Evolutionary conservation across 2,113 vertebrate species (phyloP).

Genomic region (Isurus oxyrinchus): DNA sequence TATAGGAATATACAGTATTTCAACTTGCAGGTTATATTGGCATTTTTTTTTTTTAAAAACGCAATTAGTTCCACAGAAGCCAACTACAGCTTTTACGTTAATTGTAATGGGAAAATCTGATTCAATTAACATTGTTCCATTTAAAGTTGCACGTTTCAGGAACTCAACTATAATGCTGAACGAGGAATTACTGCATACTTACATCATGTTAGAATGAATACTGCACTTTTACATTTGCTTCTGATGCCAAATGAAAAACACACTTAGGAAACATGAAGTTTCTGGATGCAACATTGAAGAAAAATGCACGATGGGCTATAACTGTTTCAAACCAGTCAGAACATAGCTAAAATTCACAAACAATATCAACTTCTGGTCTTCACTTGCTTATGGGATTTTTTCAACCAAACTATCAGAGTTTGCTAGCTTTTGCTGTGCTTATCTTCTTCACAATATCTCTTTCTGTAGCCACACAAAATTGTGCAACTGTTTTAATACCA

Average conservation of each 20-base stretch:
- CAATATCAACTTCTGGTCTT: neutral
- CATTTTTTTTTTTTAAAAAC: no score
- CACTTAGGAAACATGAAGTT: neutral
- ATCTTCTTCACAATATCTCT: neutral
- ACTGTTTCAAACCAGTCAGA: neutral
- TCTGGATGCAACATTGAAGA: neutral
- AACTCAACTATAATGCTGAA: no score
- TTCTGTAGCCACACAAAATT: neutral
- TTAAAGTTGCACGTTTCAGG: no score
- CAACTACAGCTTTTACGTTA: no score
- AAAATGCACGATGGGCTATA: neutral
- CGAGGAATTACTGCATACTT: neutral
- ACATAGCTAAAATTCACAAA: neutral
- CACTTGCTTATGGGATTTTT: neutral
- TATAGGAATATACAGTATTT: no score
- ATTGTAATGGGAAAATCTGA: no score
- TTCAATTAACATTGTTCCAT: no score
- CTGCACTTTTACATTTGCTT: neutral
- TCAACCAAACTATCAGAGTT: neutral
- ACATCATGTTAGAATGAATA: neutral
- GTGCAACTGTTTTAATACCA: neutral
- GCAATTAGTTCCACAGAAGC: no score
- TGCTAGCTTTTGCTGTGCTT: neutral
- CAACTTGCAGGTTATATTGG: no score
- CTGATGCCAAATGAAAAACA: neutral